Conservation (phyloP, 2,888 invertebrate genomes). For the Empis stercorea region DNA sequence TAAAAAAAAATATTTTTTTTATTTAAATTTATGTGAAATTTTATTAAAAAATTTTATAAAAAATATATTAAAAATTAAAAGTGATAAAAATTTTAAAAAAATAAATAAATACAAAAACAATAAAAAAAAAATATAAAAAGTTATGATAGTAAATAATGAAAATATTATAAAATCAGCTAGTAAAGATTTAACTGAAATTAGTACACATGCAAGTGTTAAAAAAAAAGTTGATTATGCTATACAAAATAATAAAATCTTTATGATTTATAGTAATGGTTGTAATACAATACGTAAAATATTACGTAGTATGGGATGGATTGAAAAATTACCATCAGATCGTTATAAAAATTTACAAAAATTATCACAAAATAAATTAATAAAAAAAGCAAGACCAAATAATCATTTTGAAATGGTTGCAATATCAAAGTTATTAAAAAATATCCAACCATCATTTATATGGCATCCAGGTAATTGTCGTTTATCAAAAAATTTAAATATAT, state of each 20-base stretch:
- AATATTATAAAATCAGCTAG: no score
- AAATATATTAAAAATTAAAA: no score
- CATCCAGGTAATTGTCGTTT: constrained; percentile 34
- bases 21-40: no score
- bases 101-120: no score
- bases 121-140: no score
- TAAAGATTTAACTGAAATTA: no score
- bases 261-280: constrained; percentile 25
- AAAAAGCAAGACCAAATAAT: constrained; percentile 26
- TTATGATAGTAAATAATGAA: no score
- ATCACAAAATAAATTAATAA: constrained; percentile 23
- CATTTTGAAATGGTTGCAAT: constrained; percentile 36
- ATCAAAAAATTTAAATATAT: neutral
- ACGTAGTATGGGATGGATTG: constrained; percentile 56
- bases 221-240: neutral
- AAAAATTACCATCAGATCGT: constrained; percentile 42
- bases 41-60: no score
- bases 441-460: constrained; percentile 61
- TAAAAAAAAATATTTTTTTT: no score
- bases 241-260: constrained; percentile 26
- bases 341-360: constrained; percentile 26
- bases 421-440: constrained; percentile 47
- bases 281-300: constrained; percentile 38
- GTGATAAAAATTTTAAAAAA: no score
- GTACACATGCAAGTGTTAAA: no score